Evolutionary conservation across 37 sponge, comb jelly and placozoan genomes (phyloP), one percentile per base, ranked within the genome.

Genomic region (Ianthella basta): DNA sequence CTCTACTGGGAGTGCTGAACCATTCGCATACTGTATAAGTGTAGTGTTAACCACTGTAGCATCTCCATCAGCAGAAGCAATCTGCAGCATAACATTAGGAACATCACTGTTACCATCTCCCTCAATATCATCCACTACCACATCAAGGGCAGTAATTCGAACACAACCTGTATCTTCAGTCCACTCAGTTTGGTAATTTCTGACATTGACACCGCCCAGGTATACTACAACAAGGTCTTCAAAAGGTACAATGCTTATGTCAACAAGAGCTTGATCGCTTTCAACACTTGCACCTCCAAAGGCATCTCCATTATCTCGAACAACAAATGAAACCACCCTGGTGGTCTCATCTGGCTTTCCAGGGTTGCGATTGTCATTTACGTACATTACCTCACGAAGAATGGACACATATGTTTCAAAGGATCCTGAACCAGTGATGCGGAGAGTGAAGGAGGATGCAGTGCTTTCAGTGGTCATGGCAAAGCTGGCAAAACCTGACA

Each of bases 101-200:
- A 44, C 50, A 10, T 3, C 50, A 44, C 50, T 44, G 3, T 44
- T 4, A 20, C 59, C 81, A 80, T 32, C 80, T n/a, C 55, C 65
- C 14, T 86, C 87, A 35, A 80, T 27, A 37, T 86, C 87, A 5
- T 19, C 21, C 12, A 93, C 56, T 29, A 53, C 23, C n/a, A 86
- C 56, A 67, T 85, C 56, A 61, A 20, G 56, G 24, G 16, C 39
- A 30, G 87, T 18, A 32, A 68, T 60, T 25, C 85, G 38, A 83
- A 85, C 87, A 34, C 55, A 27, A 15, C 41, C 74, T n/a, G 80
- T 80, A 66, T 93, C 91, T 55, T 93, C 94, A n/a, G 37, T 44
- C 59, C 85, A 93, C 23, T 16, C 55, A 10, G 59, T 35, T 25
- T 10, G 21, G 87, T 65, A 82, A 34, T 86, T 56, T 41, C 21